A percentile compares a stretch with the other conserved stretches of the same genome.
Evolutionary conservation across 2,113 vertebrate genomes (phyloP).

Genomic region (Xenotilapia flavipinnis): DNA sequence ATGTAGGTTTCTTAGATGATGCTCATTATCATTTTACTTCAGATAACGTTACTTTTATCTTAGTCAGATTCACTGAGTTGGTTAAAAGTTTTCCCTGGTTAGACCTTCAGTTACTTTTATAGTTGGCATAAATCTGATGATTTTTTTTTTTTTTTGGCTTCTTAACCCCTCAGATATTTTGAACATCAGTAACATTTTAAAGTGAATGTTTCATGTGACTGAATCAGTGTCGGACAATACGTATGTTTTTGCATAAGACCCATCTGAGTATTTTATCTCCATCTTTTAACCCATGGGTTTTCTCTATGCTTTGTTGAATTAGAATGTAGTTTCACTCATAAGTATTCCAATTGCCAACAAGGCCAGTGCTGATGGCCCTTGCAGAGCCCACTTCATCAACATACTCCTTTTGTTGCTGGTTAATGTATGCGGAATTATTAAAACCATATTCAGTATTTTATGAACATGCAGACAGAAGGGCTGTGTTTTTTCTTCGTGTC

Average conservation of each 20-base stretch:
- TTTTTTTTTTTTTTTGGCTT: not conserved
- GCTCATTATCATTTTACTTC: not conserved
- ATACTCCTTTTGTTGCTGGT: not conserved
- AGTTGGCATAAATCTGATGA: not conserved
- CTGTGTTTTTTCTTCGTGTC: not conserved
- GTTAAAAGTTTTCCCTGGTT: not conserved
- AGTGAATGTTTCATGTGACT: not conserved
- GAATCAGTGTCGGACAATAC: not conserved
- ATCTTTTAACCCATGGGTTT: not conserved
- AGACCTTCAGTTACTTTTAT: not conserved
- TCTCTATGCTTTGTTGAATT: not conserved
- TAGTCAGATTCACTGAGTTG: not conserved
- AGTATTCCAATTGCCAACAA: slow-evolving; percentile 8
- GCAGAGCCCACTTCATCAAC: not conserved
- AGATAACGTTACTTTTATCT: not conserved
- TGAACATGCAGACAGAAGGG: not conserved
- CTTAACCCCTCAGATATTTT: not conserved
- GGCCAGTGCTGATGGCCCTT: slow-evolving; percentile 1
- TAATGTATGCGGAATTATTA: slow-evolving; percentile 1
- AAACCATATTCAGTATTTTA: slow-evolving; percentile 11
- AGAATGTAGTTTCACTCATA: slow-evolving; percentile 15
- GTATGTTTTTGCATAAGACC: not conserved
- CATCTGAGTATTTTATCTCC: not conserved
- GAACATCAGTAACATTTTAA: not conserved
- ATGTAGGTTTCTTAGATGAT: not conserved